A percentile compares a stretch with the other conserved stretches of the same genome.
These are phyloP conservation scores for Campylomormyrus tamandua DNA, from an alignment of 2,113 vertebrate genomes.

Conservation along the genomic window DNA sequence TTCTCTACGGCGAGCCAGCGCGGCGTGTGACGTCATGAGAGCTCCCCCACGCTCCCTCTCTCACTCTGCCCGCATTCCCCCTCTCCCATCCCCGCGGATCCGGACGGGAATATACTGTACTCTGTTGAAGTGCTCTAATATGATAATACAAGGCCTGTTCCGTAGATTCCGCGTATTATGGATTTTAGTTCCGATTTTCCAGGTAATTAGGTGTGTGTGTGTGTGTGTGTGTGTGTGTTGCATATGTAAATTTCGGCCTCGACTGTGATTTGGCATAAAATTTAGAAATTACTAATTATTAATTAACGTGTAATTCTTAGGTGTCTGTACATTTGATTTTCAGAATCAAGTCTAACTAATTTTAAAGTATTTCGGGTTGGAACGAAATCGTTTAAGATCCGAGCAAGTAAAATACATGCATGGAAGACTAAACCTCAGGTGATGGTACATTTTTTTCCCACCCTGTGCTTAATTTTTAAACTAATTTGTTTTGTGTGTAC, in stretches of 20 bases:
- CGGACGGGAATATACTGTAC: neutral
- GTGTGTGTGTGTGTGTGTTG: neutral
- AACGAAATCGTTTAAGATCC: neutral
- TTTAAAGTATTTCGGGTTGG: neutral
- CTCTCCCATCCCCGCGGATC: neutral
- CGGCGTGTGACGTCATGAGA: constrained; percentile 61
- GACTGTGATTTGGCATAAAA: neutral
- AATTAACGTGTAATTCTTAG: neutral
- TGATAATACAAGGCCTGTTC: neutral
- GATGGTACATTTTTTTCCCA: neutral
- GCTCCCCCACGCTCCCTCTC: constrained; percentile 18
- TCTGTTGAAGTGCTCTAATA: neutral
- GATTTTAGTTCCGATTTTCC: neutral
- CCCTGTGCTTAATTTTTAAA: neutral
- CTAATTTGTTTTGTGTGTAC: neutral
- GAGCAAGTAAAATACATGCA: neutral
- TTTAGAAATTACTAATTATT: neutral
- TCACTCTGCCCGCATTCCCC: neutral
- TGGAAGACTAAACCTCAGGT: neutral
- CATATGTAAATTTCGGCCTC: neutral
- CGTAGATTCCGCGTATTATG: neutral
- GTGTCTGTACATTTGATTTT: neutral
- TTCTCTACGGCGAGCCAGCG: constrained; percentile 59
- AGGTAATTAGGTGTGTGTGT: neutral
- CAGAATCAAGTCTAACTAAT: neutral